Evolutionary conservation across 2,888 invertebrate genomes (phyloP).

Genomic region (Apamea sordens): DNA sequence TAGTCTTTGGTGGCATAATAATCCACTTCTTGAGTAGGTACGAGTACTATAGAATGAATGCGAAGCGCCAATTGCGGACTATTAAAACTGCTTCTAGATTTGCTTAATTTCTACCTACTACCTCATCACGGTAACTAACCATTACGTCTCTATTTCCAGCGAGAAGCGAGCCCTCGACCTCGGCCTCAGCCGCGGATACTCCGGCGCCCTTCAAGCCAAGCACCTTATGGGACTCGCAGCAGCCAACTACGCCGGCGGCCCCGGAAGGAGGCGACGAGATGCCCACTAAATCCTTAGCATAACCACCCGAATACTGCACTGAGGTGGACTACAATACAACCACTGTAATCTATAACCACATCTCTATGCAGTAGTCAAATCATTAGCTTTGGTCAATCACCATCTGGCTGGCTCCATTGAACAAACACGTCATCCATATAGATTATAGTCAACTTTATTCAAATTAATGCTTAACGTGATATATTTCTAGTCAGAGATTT

Average conservation of each 20-base stretch:
- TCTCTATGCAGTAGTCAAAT: constrained; percentile 61
- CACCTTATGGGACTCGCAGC: constrained; percentile 97
- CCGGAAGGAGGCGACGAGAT: constrained; percentile 96
- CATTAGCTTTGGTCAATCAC: constrained; percentile 52
- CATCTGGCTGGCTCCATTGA: constrained; percentile 57
- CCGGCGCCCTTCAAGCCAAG: constrained; percentile 97
- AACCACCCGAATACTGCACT: constrained; percentile 62
- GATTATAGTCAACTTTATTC: constrained; percentile 64
- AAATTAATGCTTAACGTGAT: constrained; percentile 64
- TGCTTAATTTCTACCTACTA: not conserved
- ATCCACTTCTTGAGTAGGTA: not conserved
- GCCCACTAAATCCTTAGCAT: constrained; percentile 75
- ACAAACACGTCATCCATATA: constrained; percentile 61
- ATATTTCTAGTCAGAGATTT: constrained; percentile 55
- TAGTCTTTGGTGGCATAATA: not conserved
- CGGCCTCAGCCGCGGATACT: constrained; percentile 96
- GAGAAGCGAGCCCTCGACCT: constrained; percentile 96
- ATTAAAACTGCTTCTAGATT: constrained; percentile 21
- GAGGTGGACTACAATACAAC: constrained; percentile 61
- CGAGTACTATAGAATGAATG: not conserved
- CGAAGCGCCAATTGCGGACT: not conserved
- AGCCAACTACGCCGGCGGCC: constrained; percentile 96
- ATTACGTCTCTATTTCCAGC: constrained; percentile 84
- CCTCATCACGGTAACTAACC: not conserved
- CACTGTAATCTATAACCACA: constrained; percentile 36